phyloP scores from a whole-genome alignment of 2,113 vertebrate genomes.

The Siniperca chuatsi region DNA sequence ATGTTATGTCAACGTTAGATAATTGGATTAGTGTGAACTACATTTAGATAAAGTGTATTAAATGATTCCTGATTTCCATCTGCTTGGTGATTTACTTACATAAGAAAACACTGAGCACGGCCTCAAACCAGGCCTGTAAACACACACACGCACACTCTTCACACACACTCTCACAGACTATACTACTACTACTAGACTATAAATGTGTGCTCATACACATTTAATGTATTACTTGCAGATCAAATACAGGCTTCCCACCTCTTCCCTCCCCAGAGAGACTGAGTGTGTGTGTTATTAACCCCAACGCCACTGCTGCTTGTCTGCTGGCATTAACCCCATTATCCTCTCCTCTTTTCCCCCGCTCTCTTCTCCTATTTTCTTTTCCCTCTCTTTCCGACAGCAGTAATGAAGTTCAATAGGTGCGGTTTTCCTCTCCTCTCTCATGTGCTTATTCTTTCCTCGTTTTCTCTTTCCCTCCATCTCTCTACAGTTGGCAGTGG shows the following conservation, averaged over 20 bases:
- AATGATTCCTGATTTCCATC: conserved; percentile 60
- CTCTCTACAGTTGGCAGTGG: conserved; percentile 67
- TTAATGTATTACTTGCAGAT: conserved; percentile 74
- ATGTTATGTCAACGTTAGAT: conserved; percentile 29
- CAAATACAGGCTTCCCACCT: conserved; percentile 71
- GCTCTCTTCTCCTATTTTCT: conserved; percentile 31
- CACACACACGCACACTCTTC: conserved; percentile 15
- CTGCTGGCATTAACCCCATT: conserved; percentile 78
- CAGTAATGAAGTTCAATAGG: conserved; percentile 71
- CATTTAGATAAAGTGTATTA: conserved; percentile 44
- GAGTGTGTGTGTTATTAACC: conserved; percentile 77
- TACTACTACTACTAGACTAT: not conserved
- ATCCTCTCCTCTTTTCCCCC: conserved; percentile 56
- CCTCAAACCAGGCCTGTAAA: conserved; percentile 20
- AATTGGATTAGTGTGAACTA: conserved; percentile 54
- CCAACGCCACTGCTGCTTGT: conserved; percentile 70
- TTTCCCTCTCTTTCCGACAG: conserved; percentile 38
- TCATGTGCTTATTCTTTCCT: conserved; percentile 65
- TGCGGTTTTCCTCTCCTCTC: conserved; percentile 64
- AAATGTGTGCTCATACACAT: conserved; percentile 59
- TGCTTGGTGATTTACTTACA: conserved; percentile 46
- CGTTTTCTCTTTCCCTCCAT: conserved; percentile 64
- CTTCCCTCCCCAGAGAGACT: conserved; percentile 70
- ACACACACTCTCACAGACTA: conserved; percentile 19
- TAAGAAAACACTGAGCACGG: conserved; percentile 32